These are phyloP conservation scores for Carterocephalus palaemon DNA, from an alignment of 2,888 invertebrate genomes.

Conservation along the genomic window DNA sequence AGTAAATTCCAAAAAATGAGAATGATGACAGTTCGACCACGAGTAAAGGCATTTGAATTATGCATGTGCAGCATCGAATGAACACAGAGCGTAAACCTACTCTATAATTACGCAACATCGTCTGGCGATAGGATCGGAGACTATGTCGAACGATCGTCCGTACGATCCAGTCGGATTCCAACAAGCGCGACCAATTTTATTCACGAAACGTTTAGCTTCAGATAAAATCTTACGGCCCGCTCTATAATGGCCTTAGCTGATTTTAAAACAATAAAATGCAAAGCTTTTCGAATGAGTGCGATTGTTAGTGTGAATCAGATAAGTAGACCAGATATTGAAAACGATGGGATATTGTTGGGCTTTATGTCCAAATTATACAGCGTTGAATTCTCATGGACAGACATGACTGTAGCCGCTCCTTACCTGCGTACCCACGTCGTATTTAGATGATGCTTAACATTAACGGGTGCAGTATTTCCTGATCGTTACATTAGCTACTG, in stretches of 20 bases:
- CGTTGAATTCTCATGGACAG: constrained; percentile 27
- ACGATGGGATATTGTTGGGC: constrained; percentile 47
- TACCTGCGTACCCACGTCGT: constrained; percentile 28
- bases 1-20: constrained; percentile 12
- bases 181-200: constrained; percentile 74
- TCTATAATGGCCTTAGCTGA: constrained; percentile 45
- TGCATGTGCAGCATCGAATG: constrained; percentile 53
- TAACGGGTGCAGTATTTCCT: constrained; percentile 17
- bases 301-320: constrained; percentile 71
- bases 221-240: constrained; percentile 64
- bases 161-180: constrained; percentile 59
- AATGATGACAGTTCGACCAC: constrained; percentile 15
- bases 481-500: constrained; percentile 16
- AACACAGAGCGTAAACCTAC: constrained; percentile 43
- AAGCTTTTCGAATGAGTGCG: constrained; percentile 52
- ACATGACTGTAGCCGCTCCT: constrained; percentile 26
- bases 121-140: constrained; percentile 50
- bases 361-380: constrained; percentile 48
- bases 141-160: constrained; percentile 45
- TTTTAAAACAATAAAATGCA: constrained; percentile 45
- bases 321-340: constrained; percentile 56
- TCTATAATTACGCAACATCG: constrained; percentile 68
- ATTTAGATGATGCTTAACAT: constrained; percentile 26
- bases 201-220: constrained; percentile 70
- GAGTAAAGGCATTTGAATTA: constrained; percentile 43